Base-by-base conservation (phyloP, 2,797 vertebrate species). In the Hippocampus kuda region DNA sequence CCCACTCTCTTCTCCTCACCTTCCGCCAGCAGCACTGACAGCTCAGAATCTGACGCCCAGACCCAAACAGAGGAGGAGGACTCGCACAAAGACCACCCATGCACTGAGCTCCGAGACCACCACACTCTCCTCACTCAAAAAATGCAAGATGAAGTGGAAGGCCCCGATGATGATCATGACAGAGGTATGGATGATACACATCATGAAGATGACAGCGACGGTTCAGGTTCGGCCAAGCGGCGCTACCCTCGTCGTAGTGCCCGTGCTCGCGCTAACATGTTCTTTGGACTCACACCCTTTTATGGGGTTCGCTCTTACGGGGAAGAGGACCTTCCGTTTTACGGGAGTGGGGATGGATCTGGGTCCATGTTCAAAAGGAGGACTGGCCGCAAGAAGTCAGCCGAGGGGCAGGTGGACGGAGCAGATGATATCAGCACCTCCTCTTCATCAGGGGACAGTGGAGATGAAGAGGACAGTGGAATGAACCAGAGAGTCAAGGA, bases 221-320 rank as follows among this genome's bases (percentile, higher is more conserved):
- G 92, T 3, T 91, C 91, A 0, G 90, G 95, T 38, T 94, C 97
- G 0, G 96, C 94, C 72, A 99, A 98, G 84, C 92, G 97, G 5
- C 90, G 97, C 12, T 99, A 99, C 64, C 97, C 97, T 1, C 92
- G 96, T 2, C 94, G 97, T 69, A 99, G 97, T 8, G 97, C 97
- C 12, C 91, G 97, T 0, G 97, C 96, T 0, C 93, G 97, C n/a
- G 96, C 96, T n/a, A 99, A 98, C 80, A 99, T 98, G 94, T 99
- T 98, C 79, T 99, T 97, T 46, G 97, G 97, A 16, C 85, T 99
- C 68, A 99, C 97, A 0, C 97, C 97, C 1, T 92, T 99, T 68
- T 99, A 99, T 1, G 97, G 95, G 0, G 96, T 99, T 34, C 93
- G 95, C 38, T 99, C 97, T 0, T 99, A 99, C 0, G 97, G 97